A percentile compares a stretch with the other conserved stretches of the same genome.
phyloP scores from a whole-genome alignment of 2,888 invertebrate species.

The Drosophila hamatofila region DNA sequence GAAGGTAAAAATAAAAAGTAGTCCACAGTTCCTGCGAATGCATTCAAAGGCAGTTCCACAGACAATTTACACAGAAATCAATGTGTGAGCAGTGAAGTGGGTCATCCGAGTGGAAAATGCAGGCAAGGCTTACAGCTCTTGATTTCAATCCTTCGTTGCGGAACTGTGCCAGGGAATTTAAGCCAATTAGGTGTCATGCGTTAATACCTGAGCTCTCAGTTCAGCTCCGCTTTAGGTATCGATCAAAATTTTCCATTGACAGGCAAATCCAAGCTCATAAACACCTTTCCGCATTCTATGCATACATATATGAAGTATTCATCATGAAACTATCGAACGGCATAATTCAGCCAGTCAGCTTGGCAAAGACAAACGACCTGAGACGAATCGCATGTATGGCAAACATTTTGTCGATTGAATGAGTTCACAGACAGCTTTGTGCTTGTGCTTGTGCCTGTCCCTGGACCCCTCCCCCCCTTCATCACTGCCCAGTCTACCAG shows the following conservation, averaged over 20 bases:
- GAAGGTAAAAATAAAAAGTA: constrained; percentile 15
- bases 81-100: constrained; percentile 40
- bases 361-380: constrained; percentile 64
- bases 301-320: constrained; percentile 54
- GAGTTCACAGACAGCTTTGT: constrained; percentile 9
- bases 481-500: not conserved
- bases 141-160: constrained; percentile 35
- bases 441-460: too few relatives aligned
- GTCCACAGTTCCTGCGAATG: constrained; percentile 26
- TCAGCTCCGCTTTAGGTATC: constrained; percentile 38
- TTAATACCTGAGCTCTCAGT: constrained; percentile 30
- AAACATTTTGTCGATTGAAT: constrained; percentile 33
- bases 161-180: constrained; percentile 43
- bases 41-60: constrained; percentile 55
- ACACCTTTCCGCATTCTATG: constrained; percentile 76
- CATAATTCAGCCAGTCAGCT: constrained; percentile 47
- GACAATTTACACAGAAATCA: constrained; percentile 70
- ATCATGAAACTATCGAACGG: constrained; percentile 23
- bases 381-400: constrained; percentile 56
- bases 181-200: constrained; percentile 51
- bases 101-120: constrained; percentile 65
- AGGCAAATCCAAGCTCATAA: constrained; percentile 57
- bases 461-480: not conserved
- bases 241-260: constrained; percentile 55
- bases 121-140: constrained; percentile 38